Percentiles rank a stretch among this genome's conserved stretches.
These are phyloP conservation scores for Corvus moneduloides DNA, from an alignment of 2,113 vertebrate species.

Conservation along the genomic window DNA sequence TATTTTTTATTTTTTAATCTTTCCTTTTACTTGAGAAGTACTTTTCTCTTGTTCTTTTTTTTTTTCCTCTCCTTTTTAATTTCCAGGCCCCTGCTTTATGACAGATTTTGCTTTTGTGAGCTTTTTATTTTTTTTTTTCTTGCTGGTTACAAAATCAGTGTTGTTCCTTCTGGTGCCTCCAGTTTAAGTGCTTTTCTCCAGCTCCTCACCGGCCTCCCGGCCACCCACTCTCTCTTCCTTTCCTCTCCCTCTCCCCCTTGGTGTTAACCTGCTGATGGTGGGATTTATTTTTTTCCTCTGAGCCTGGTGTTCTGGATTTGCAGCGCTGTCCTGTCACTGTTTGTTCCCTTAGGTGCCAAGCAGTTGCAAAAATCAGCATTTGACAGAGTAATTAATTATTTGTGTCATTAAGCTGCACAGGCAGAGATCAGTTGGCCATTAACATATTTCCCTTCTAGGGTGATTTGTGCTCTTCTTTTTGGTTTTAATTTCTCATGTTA, in stretches of 20 bases:
- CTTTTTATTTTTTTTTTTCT: not conserved
- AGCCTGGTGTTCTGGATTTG: slow-evolving; percentile 24
- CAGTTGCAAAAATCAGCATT: slow-evolving; percentile 13
- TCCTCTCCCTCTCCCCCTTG: not conserved
- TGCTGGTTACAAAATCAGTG: not conserved
- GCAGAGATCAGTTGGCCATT: not conserved
- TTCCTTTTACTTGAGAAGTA: not conserved
- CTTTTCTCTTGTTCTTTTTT: not conserved
- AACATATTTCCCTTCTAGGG: slow-evolving; percentile 47
- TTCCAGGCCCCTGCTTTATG: slow-evolving; percentile 33
- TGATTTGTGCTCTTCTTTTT: not conserved
- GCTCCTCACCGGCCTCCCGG: slow-evolving; percentile 15
- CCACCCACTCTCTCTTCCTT: not conserved
- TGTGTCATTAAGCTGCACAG: not conserved
- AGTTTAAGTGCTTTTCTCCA: slow-evolving; percentile 10
- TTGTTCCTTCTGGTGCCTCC: slow-evolving; percentile 28
- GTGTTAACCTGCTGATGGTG: not conserved
- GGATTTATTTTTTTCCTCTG: not conserved
- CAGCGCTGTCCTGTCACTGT: slow-evolving; percentile 50
- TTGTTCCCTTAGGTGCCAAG: slow-evolving; percentile 67
- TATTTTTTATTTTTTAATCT: not conserved
- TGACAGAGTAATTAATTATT: slow-evolving; percentile 15
- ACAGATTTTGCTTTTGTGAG: not conserved
- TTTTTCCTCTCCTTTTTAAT: not conserved
- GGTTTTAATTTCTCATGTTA: not conserved